Evolutionary conservation across 2,797 vertebrate genomes (phyloP), one percentile per base, ranked within the genome.

Genomic region (Acanthis flammea): DNA sequence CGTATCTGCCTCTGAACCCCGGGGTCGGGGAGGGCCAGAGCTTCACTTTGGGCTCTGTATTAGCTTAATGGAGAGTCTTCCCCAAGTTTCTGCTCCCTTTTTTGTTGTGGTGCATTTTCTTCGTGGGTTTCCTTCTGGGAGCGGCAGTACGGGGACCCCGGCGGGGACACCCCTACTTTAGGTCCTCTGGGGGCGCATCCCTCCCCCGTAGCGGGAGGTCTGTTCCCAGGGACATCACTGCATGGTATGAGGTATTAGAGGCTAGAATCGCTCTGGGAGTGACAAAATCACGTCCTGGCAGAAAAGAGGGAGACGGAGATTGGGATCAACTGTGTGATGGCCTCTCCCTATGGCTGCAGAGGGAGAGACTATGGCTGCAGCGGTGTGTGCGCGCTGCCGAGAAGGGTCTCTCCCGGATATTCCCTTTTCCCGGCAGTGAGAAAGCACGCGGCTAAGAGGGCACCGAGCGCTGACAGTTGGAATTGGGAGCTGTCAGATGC

Each of bases 221-320:
- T n/a, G 12, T 10, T 42, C 35, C 17, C 47, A n/a, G 47, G 42
- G 23, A 61, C 35, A 66, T 48, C 54, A 19, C 35, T 25, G 35
- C 35, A 8, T 8, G 51, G n/a, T 19, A 58, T 42, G 54, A 85
- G 62, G 47, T 62, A 65, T 4, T 24, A 82, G 55, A 85, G 44
- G 31, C 55, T 73, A 90, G 54, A 89, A 87, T 65, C 35, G 14
- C 47, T 65, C 78, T 60, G 51, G 42, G 67, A 87, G 55, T 42
- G 65, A 73, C 35, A 71, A 73, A 63, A 42, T 51, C 55, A 57
- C 25, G 19, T 63, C 55, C 53, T 33, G 31, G 28, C 2, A 6
- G 61, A 48, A 88, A 86, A 74, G 0, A 58, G 45, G 25, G 44
- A 82, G 55, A 60, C 4, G 10, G 63, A 70, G 75, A 79, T 11